A percentile compares a stretch with the other conserved stretches of the same genome.
Conservation (phyloP, 2,888 invertebrate genomes). For the Ecliptopera silaceata region DNA sequence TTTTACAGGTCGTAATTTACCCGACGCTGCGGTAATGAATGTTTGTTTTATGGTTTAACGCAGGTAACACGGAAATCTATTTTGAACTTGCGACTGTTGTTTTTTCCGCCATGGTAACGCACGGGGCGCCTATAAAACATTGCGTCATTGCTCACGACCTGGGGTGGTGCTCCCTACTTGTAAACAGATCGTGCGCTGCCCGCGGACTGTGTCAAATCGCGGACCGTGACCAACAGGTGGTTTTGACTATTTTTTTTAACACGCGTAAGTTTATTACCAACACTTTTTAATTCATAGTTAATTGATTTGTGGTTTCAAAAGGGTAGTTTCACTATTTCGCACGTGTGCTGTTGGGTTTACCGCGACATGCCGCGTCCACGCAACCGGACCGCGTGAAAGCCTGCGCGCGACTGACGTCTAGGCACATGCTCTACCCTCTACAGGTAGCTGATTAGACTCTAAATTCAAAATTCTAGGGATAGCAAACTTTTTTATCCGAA, state of each 20-base stretch:
- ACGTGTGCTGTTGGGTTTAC: conserved; percentile 54
- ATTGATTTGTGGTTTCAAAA: conserved; percentile 35
- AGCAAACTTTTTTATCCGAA: conserved; percentile 35
- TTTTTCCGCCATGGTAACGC: conserved; percentile 79
- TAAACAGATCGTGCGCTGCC: conserved; percentile 79
- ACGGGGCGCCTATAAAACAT: conserved; percentile 70
- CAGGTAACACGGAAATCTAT: conserved; percentile 76
- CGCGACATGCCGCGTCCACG: conserved; percentile 55
- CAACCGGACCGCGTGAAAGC: conserved; percentile 75
- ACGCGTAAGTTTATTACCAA: conserved; percentile 5
- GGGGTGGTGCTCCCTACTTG: conserved; percentile 67
- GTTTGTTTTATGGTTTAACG: conserved; percentile 49
- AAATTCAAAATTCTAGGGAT: conserved; percentile 59
- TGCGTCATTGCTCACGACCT: conserved; percentile 69
- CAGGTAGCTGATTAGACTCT: conserved; percentile 75
- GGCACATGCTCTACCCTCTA: conserved; percentile 67
- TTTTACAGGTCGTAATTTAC: conserved; percentile 48
- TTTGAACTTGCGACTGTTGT: conserved; percentile 69
- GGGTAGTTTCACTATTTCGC: conserved; percentile 42
- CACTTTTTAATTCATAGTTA: conserved; percentile 17
- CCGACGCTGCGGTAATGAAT: conserved; percentile 49
- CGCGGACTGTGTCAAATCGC: conserved; percentile 69
- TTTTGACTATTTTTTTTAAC: conserved; percentile 32
- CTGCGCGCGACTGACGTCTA: conserved; percentile 77
- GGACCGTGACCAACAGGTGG: conserved; percentile 77